Conservation (phyloP, 2,113 vertebrate genomes). For the Trochalopteron elliotii region DNA sequence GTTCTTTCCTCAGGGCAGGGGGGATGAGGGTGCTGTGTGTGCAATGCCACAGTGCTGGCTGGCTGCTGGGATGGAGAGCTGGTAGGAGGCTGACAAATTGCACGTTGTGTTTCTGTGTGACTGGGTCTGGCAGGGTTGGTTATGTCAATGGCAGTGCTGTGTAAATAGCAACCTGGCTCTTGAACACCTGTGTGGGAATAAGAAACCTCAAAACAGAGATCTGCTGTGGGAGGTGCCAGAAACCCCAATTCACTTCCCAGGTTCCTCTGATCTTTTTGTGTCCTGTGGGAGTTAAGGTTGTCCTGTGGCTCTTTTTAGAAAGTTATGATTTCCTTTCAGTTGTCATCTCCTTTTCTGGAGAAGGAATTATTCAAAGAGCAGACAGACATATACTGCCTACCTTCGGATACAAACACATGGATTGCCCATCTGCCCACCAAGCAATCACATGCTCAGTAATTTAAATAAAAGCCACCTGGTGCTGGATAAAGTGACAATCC, state of each 20-base stretch:
- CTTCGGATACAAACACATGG: background rate
- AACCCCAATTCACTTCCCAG: background rate
- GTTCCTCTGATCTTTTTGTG: background rate
- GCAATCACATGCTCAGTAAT: background rate
- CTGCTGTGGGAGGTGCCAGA: background rate
- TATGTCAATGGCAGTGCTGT: background rate
- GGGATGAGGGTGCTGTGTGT: background rate
- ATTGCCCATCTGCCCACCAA: background rate
- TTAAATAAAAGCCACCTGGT: constrained; percentile 3
- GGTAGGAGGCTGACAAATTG: background rate
- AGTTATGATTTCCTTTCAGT: background rate
- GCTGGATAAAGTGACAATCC: background rate
- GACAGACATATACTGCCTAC: background rate
- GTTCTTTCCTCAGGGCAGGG: background rate
- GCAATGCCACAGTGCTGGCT: background rate
- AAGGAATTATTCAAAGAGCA: background rate
- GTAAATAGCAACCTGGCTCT: background rate
- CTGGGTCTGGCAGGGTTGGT: background rate
- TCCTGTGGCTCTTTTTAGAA: background rate
- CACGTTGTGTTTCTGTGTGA: background rate
- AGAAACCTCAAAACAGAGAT: background rate
- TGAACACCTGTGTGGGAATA: constrained; percentile 1
- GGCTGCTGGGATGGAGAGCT: fast-evolving
- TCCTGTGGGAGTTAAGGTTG: background rate
- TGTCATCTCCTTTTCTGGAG: background rate